Base-by-base conservation (phyloP, 2,888 invertebrate genomes). In the Eilema depressum region DNA sequence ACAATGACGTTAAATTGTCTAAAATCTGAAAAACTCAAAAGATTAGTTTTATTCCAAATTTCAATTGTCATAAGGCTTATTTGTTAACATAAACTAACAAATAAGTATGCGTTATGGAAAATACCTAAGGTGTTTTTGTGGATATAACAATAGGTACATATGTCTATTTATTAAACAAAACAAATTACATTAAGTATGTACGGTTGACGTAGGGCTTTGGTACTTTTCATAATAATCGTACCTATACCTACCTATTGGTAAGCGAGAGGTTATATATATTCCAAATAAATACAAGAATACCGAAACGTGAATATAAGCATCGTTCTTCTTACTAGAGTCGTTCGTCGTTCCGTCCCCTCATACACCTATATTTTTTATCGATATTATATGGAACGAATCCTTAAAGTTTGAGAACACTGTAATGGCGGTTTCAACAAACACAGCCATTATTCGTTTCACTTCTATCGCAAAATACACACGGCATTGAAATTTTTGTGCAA, bases 401-500 rank as follows among this genome's bases (percentile, higher is more conserved):
- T 84, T 78, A 76, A 83, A 88, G 87, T 88, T 87, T 78, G 77
- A 82, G 82, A 88, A 86, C 85, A 87, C 88, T 87, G 86, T 81
- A 80, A 81, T 83, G 28, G 84, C 79, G 83, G 82, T 82, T 70
- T 81, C 79, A 81, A 90, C 90, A 92, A 92, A 91, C 91, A 91
- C 78, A 85, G 71, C 88, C 75, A 89, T 91, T 88, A 91, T 83
- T 73, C 63, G 68, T 81, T 77, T 83, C 79, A 75, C 73, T 83
- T 85, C 83, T 78, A 77, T 77, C 53, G 14, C 85, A 87, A 89
- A 89, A 88, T 86, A 87, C 82, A 74, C n/a, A 63, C 20, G 14
- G 30, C 17, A 8, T 57, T 30, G 14, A 23, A 17, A 25, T 23
- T 28, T 28, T 25, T 53, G 1, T 12, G n/a, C 20, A 28, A 37